Base-by-base conservation (phyloP, 2,797 vertebrate genomes). In the Sebastes trivittatus region DNA sequence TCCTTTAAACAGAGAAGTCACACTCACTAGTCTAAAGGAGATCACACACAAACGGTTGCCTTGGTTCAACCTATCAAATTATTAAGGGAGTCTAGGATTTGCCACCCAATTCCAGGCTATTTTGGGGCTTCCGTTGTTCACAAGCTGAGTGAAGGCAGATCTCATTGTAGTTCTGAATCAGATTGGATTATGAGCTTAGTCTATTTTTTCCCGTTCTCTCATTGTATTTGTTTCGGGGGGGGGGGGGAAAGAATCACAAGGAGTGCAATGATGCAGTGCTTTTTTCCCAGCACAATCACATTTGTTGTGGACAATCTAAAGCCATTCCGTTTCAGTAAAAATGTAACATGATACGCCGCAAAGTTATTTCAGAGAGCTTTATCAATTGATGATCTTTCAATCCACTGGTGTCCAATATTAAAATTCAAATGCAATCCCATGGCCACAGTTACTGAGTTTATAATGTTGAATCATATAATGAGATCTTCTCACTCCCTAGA, bases 171-270 rank as follows among this genome's bases (percentile, higher is more conserved):
- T 72, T 87, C 70, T 85, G 84, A 91, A 89, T 87, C 84, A 84
- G 87, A 93, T 92, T 90, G 90, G 88, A 94, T 93, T 90, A 92
- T 80, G 49, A 90, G 88, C 81, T 90, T 90, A 91, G 76, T 82
- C 58, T 75, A 52, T 83, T 81, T 90, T 80, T 72, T 68, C 71
- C 63, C 74, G 11, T 77, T 81, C 81, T 77, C 62, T 84, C 67
- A 83, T 87, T 87, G 82, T 90, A 77, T 88, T 78, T 65, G 66
- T 85, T 81, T 68, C 10, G 1, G 54, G 22, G 22, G n/a, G 10
- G 22, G n/a, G 64, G 58, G 34, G 4, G 4, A 0, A 65, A 63
- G 69, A 74, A 61, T 74, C 77, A 78, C 74, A 77, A 74, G 55
- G 27, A 89, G 65, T 69, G 68, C 61, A 73, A 54, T 62, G 77